Conservation (phyloP, 2,113 vertebrate species). For the Monopterus albus region DNA sequence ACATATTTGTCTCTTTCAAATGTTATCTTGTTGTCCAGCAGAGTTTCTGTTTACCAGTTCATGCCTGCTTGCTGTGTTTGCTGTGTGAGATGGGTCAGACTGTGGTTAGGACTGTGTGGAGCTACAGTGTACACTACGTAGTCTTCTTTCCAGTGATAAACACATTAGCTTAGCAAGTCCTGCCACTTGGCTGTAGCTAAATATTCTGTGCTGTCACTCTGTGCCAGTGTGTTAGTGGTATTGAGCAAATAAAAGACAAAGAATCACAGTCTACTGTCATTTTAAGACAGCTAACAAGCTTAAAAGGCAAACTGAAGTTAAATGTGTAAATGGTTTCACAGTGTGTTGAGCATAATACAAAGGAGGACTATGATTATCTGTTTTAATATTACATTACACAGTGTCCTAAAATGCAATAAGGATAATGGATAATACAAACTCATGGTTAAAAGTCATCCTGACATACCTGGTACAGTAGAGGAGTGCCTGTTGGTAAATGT, state of each 20-base stretch:
- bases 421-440: constrained; percentile 15
- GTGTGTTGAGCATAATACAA: neutral
- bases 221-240: neutral
- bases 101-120: constrained; percentile 6
- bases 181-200: neutral
- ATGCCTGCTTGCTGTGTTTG: constrained; percentile 38
- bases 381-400: neutral
- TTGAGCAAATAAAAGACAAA: neutral
- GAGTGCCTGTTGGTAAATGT: neutral
- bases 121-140: neutral
- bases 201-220: neutral
- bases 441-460: constrained; percentile 20
- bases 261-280: neutral
- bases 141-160: constrained; percentile 4
- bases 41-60: constrained; percentile 37
- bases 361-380: neutral
- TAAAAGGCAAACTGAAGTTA: neutral
- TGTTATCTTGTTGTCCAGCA: constrained; percentile 32
- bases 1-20: constrained; percentile 41
- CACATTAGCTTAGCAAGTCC: constrained; percentile 7
- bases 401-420: too few relatives aligned
- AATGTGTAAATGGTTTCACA: too few relatives aligned
- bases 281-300: neutral
- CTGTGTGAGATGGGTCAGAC: neutral
- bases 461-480: constrained; percentile 14